Conservation (phyloP, 2,113 vertebrate species). For the Rhinolophus ferrumequinum region DNA sequence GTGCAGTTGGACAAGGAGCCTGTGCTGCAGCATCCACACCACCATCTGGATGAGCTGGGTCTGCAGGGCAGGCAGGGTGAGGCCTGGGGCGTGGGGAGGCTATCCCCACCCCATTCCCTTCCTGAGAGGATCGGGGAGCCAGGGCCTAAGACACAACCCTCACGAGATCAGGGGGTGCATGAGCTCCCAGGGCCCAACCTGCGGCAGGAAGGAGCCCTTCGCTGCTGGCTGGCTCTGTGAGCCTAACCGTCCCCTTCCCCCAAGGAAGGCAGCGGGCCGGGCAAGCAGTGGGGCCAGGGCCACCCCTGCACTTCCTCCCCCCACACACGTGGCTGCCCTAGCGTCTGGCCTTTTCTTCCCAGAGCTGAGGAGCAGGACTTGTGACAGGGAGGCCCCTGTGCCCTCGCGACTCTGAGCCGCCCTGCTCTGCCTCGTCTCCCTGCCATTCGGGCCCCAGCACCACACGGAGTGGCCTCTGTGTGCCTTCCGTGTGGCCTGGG, state of each 20-base stretch:
- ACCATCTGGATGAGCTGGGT: slow-evolving; percentile 99
- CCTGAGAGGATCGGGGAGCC: not conserved
- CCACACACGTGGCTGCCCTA: not conserved
- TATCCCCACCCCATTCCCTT: not conserved
- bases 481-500: not conserved
- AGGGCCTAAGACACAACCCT: not conserved
- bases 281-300: too few relatives aligned
- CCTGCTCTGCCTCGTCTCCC: not conserved
- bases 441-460: not conserved
- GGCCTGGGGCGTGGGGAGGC: not conserved
- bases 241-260: not conserved
- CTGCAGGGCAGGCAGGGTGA: slow-evolving; percentile 78
- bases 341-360: not conserved
- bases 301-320: not conserved
- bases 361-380: not conserved
- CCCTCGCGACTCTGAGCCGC: not conserved
- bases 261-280: too few relatives aligned
- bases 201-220: not conserved
- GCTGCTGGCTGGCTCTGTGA: not conserved
- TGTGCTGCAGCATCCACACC: slow-evolving; percentile 97
- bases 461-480: not conserved
- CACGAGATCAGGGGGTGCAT: too few relatives aligned
- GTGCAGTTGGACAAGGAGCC: slow-evolving; percentile 96
- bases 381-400: not conserved
- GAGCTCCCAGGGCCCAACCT: not conserved